Evolutionary conservation across 2,113 vertebrate genomes (phyloP).

Genomic region (Crypturellus undulatus): DNA sequence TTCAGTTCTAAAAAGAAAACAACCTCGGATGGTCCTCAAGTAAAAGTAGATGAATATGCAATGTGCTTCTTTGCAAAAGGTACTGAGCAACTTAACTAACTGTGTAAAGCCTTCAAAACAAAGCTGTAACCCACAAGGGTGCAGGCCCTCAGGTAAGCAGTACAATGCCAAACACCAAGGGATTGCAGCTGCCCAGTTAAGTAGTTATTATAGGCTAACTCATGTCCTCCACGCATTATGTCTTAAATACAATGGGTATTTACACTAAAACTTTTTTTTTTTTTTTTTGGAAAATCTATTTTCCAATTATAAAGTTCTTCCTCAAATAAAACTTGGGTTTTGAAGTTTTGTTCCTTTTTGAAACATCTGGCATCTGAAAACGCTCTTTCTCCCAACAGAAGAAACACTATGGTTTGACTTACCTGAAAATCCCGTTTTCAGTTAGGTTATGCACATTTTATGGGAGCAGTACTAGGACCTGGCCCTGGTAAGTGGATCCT

Average conservation of each 20-base stretch:
- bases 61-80: not conserved
- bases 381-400: fast-evolving
- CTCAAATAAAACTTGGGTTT: not conserved
- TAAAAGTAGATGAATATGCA: not conserved
- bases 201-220: not conserved
- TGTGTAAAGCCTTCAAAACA: not conserved
- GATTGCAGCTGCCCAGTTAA: not conserved
- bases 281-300: not conserved
- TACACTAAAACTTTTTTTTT: not conserved
- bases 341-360: not conserved
- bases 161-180: not conserved
- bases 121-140: not conserved
- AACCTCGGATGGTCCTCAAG: not conserved
- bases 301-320: not conserved
- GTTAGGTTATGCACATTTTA: fast-evolving
- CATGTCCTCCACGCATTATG: not conserved
- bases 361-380: not conserved
- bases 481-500: fast-evolving
- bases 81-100: fast-evolving
- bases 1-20: not conserved
- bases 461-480: fast-evolving
- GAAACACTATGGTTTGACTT: fast-evolving
- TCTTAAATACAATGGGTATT: not conserved
- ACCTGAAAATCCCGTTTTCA: not conserved
- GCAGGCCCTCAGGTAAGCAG: not conserved